Evolutionary conservation across 2,888 invertebrate genomes (phyloP).

Genomic region (Synanthedon vespiformis): DNA sequence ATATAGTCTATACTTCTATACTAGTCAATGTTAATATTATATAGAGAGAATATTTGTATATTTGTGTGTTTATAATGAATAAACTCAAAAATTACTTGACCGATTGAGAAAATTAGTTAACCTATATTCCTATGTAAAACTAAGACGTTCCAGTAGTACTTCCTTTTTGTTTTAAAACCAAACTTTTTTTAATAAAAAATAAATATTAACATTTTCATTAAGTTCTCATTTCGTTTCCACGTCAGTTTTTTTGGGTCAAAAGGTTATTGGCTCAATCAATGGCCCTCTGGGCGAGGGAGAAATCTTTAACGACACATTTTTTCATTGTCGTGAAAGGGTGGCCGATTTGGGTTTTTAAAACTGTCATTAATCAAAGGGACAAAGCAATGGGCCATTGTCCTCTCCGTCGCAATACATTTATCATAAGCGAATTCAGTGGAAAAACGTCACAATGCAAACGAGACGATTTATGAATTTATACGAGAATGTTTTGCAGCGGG

Average conservation of each 20-base stretch:
- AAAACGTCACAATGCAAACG: constrained; percentile 15
- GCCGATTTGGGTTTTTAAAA: constrained; percentile 27
- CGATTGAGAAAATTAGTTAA: too few relatives aligned
- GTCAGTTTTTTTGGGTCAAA: background rate
- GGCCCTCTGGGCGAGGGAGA: background rate
- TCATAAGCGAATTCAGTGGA: constrained; percentile 36
- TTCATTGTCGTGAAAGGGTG: constrained; percentile 10
- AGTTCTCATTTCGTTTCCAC: too few relatives aligned
- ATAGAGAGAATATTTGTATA: too few relatives aligned
- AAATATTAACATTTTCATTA: too few relatives aligned
- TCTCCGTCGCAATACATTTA: constrained; percentile 48
- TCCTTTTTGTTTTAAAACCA: too few relatives aligned
- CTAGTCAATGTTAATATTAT: too few relatives aligned
- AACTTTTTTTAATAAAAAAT: too few relatives aligned
- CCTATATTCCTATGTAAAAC: too few relatives aligned
- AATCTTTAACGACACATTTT: background rate
- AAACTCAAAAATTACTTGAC: too few relatives aligned
- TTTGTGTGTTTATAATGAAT: too few relatives aligned
- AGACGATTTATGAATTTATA: constrained; percentile 44
- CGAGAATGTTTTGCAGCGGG: constrained; percentile 8
- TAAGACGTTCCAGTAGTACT: too few relatives aligned
- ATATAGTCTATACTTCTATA: too few relatives aligned
- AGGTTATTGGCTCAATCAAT: constrained; percentile 1
- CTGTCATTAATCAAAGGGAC: constrained; percentile 30
- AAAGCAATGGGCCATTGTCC: constrained; percentile 22